These are phyloP conservation scores for Sinella curviseta DNA, from an alignment of 1,140 invertebrate species.

Conservation along the genomic window DNA sequence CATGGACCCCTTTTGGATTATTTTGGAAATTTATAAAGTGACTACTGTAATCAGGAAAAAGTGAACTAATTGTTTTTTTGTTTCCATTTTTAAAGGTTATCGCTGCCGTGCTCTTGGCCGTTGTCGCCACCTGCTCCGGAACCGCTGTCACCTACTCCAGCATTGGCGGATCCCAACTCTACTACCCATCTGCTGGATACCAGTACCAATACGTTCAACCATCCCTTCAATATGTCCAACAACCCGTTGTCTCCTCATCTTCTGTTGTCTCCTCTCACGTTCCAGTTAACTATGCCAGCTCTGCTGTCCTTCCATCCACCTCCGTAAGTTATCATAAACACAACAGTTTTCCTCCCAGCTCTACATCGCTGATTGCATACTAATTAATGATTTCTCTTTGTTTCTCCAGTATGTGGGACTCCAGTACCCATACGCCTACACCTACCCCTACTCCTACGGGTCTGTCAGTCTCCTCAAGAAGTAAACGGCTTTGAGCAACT, in stretches of 20 bases:
- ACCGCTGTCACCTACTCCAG: neutral
- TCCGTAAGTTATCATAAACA: constrained; percentile 16
- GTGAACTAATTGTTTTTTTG: neutral
- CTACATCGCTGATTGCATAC: no score
- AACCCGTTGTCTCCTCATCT: neutral
- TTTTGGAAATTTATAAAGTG: neutral
- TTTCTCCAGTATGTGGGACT: neutral
- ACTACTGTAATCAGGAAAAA: neutral
- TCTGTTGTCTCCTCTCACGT: neutral
- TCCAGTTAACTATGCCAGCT: neutral
- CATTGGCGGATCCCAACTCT: neutral
- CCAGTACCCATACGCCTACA: constrained; percentile 10
- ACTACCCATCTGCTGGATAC: neutral
- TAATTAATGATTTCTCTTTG: neutral
- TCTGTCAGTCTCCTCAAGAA: neutral
- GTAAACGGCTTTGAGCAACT: constrained; percentile 18
- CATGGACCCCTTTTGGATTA: no score
- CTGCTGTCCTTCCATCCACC: neutral
- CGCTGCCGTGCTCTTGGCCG: constrained; percentile 17
- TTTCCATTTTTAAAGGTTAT: neutral
- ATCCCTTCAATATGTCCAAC: no score
- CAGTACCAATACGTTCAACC: constrained; percentile 22
- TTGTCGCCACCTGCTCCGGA: constrained; percentile 21
- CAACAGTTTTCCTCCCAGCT: no score
- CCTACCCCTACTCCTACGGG: constrained; percentile 5